phyloP scores from a whole-genome alignment of 2,888 invertebrate genomes.

The Nebria brevicollis region DNA sequence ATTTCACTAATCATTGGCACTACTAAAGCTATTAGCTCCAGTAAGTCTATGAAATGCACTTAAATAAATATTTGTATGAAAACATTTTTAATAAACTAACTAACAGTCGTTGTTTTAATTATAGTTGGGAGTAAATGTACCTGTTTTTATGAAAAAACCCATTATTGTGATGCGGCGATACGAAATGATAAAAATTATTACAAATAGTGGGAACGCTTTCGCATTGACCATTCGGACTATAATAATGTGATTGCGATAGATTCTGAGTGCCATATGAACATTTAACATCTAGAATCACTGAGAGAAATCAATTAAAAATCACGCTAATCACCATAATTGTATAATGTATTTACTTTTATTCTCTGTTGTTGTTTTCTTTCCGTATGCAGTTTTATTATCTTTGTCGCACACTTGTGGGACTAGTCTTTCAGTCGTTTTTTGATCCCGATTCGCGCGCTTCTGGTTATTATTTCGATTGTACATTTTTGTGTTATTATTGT shows the following conservation, averaged over 20 bases:
- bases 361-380: conserved; percentile 25
- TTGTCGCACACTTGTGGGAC: conserved; percentile 33
- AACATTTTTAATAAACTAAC: too few relatives aligned
- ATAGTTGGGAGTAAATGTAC: background rate
- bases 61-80: too few relatives aligned
- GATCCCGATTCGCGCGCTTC: conserved; percentile 25
- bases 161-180: conserved; percentile 15
- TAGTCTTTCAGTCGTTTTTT: conserved; percentile 32
- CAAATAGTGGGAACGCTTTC: conserved; percentile 22
- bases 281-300: conserved; percentile 28
- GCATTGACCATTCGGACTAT: conserved; percentile 4
- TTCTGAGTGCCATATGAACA: conserved; percentile 37
- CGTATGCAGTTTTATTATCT: conserved; percentile 9
- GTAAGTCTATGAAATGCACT: too few relatives aligned
- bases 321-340: background rate
- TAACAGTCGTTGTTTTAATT: too few relatives aligned
- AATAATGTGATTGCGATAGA: conserved; percentile 21
- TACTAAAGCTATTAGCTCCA: too few relatives aligned
- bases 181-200: conserved; percentile 17
- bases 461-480: conserved; percentile 49
- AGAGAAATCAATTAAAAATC: background rate
- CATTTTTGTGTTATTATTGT: conserved; percentile 41
- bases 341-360: conserved; percentile 20
- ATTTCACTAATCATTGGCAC: background rate
- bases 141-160: conserved; percentile 15